Evolutionary conservation across 2,113 vertebrate species (phyloP).

Genomic region (Ochotona curzoniae): DNA sequence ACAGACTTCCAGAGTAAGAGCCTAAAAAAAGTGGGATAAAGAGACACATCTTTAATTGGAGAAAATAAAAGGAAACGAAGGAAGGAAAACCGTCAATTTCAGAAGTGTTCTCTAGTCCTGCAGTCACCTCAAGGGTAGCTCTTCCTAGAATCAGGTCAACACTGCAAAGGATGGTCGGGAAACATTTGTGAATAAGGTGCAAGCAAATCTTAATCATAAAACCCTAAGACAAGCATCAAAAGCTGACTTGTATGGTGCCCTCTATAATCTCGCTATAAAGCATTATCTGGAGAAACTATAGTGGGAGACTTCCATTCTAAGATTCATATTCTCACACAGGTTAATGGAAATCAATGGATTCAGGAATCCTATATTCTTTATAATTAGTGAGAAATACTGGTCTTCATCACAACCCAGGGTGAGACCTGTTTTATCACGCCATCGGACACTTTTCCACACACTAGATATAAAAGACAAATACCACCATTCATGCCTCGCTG

Average conservation of each 20-base stretch:
- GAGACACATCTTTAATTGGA: background rate
- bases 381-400: conserved; percentile 67
- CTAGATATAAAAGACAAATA: conserved; percentile 64
- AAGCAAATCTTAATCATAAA: conserved; percentile 72
- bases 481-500: conserved; percentile 55
- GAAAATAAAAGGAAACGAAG: background rate
- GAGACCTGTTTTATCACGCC: conserved; percentile 25
- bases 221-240: conserved; percentile 38
- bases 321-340: conserved; percentile 60
- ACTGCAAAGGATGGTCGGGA: background rate
- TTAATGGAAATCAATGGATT: conserved; percentile 77
- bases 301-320: conserved; percentile 61
- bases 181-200: conserved; percentile 46
- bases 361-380: conserved; percentile 61
- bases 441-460: background rate
- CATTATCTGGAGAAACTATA: background rate
- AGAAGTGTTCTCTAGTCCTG: background rate
- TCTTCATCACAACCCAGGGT: conserved; percentile 52
- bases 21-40: background rate
- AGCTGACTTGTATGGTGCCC: conserved; percentile 69
- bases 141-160: background rate
- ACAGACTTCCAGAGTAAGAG: background rate
- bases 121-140: background rate
- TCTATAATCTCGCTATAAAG: conserved; percentile 66
- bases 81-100: conserved; percentile 16